Percentiles rank a stretch among this genome's conserved stretches.
These are phyloP conservation scores for Bruchidius siliquastri DNA, from an alignment of 2,888 invertebrate genomes.

Conservation along the genomic window DNA sequence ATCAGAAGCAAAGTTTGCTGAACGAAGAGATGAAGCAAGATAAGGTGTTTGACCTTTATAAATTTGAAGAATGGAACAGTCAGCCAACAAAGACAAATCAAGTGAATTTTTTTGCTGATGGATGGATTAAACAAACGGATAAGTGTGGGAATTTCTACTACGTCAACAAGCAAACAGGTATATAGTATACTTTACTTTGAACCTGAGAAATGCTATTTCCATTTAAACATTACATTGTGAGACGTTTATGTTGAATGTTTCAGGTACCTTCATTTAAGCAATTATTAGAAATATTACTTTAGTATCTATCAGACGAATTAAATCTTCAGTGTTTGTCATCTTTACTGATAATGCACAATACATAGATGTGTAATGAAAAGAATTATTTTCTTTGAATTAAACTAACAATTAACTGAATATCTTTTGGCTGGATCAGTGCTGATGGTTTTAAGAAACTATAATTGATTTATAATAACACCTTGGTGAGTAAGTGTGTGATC, in stretches of 20 bases:
- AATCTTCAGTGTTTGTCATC: too few relatives aligned
- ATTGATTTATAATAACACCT: not conserved
- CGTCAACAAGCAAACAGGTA: conserved; percentile 35
- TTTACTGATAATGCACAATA: too few relatives aligned
- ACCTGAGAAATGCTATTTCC: not conserved
- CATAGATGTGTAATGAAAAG: too few relatives aligned
- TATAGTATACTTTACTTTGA: conserved; percentile 2
- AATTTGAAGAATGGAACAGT: conserved; percentile 15
- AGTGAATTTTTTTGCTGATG: conserved; percentile 9
- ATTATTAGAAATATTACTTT: too few relatives aligned
- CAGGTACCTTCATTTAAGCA: not conserved
- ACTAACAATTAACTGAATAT: not conserved
- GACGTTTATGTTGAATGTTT: not conserved
- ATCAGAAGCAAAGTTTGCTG: conserved; percentile 10
- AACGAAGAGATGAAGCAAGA: conserved; percentile 14
- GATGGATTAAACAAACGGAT: conserved; percentile 29
- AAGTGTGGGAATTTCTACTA: conserved; percentile 32
- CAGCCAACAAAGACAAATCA: conserved; percentile 5
- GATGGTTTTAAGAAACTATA: not conserved
- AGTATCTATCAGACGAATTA: too few relatives aligned
- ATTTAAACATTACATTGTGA: not conserved
- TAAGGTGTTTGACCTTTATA: conserved; percentile 8
- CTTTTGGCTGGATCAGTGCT: too few relatives aligned
- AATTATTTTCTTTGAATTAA: not conserved
- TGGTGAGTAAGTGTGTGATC: not conserved